phyloP scores from a whole-genome alignment of 2,797 vertebrate genomes.

The Eleutherodactylus coqui region DNA sequence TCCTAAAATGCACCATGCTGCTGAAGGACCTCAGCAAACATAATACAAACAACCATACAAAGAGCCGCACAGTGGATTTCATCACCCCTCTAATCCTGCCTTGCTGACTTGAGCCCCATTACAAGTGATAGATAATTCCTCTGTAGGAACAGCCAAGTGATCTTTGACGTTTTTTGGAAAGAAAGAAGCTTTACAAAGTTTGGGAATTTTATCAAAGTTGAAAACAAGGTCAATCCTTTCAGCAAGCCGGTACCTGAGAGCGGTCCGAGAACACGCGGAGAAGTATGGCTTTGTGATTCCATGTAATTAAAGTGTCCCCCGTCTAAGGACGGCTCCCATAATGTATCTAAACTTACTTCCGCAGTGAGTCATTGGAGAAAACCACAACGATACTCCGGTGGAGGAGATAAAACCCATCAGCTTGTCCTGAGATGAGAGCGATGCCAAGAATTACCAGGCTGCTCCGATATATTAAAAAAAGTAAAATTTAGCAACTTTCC shows the following conservation, averaged over 20 bases:
- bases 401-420: too few relatives aligned
- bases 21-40: neutral
- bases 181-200: conserved; percentile 26
- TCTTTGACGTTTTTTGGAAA: neutral
- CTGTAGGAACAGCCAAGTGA: neutral
- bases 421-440: too few relatives aligned
- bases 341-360: neutral
- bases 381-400: too few relatives aligned
- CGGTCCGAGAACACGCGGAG: neutral
- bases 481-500: too few relatives aligned
- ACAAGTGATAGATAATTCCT: neutral
- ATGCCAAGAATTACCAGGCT: too few relatives aligned
- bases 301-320: neutral
- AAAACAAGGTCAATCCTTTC: conserved; percentile 37
- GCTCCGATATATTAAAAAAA: too few relatives aligned
- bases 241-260: neutral
- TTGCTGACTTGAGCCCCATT: neutral
- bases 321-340: neutral
- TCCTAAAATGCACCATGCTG: neutral
- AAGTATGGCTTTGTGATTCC: neutral
- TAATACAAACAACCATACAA: too few relatives aligned
- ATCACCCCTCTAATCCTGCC: neutral
- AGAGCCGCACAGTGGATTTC: neutral
- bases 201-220: conserved; percentile 30
- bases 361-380: neutral